phyloP scores from a whole-genome alignment of 2,888 invertebrate species.

The Drosophila ochracea region DNA sequence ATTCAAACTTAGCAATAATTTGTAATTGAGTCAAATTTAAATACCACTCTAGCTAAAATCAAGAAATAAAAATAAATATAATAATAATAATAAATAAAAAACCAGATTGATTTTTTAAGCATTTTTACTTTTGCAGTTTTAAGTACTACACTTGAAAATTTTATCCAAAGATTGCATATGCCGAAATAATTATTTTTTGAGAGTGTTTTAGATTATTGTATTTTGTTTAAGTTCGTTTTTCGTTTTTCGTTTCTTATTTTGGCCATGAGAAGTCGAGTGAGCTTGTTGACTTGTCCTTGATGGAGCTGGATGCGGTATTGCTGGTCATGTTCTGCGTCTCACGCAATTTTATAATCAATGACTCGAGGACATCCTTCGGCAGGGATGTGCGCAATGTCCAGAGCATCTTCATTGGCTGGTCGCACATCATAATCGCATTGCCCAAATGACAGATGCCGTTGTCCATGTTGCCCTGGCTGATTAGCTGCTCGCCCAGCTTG shows the following conservation, averaged over 20 bases:
- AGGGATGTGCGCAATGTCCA: conserved; percentile 14
- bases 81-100: too few relatives aligned
- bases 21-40: neutral
- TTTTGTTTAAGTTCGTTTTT: neutral
- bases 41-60: too few relatives aligned
- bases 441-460: conserved; percentile 39
- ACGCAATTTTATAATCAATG: conserved; percentile 17
- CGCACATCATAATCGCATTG: conserved; percentile 39
- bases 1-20: neutral
- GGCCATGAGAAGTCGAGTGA: neutral
- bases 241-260: neutral
- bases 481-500: conserved; percentile 23
- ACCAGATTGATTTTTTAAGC: neutral
- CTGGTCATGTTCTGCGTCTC: conserved; percentile 10
- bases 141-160: neutral
- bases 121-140: neutral
- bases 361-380: conserved; percentile 11
- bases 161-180: neutral
- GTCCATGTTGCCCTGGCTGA: conserved; percentile 14
- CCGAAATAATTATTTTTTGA: neutral
- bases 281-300: conserved; percentile 10
- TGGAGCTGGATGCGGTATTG: conserved; percentile 6
- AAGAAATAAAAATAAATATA: too few relatives aligned
- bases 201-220: neutral
- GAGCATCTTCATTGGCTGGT: conserved; percentile 20